Base-by-base conservation (phyloP, 2,888 invertebrate species). In the Athalia cordata region DNA sequence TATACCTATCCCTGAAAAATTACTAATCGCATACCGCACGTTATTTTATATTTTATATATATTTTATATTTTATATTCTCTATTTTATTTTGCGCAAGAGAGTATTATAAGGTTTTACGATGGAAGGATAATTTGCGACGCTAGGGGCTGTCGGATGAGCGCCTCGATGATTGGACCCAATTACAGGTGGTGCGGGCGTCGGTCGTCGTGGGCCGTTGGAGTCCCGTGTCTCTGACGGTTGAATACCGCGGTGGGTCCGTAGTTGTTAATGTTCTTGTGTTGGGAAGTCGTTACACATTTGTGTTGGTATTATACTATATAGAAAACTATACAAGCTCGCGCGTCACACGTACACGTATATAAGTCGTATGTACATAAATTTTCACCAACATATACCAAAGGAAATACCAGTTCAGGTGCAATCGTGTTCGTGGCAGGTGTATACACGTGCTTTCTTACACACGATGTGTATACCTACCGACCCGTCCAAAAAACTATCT, bases 161-260 rank as follows among this genome's bases (percentile, higher is more conserved):
- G 85, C 85, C 85, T 83, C 83, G 85, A 86, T 87, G 88, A 88
- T 88, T 88, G 87, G 86, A 85, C 85, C 86, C 86, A 88, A 88
- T 88, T 88, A 88, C 87, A 87, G 87, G 85, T 87, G 88, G 87
- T 83, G 88, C 86, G 87, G 88, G 88, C 84, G 87, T 86, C 82
- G 86, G 29, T 29, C 29, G 29, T 29, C 29, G 29, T 87, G 80
- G 79, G 78, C 79, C 79, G 75, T 81, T n/a, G 65, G 79, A 79
- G 79, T 74, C 79, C 74, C 55, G 66, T 67, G 52, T 80, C 55
- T 77, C 77, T 64, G 75, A 84, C 79, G 81, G 79, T 82, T 83
- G 82, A 82, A 81, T 81, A 83, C 75, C 75, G 75, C 72, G 64
- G 75, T 62, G 29, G 47, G 57, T 62, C 62, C 29, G 75, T 29